Conservation (phyloP, 2,888 invertebrate species). For the Stratiomys singularior region DNA sequence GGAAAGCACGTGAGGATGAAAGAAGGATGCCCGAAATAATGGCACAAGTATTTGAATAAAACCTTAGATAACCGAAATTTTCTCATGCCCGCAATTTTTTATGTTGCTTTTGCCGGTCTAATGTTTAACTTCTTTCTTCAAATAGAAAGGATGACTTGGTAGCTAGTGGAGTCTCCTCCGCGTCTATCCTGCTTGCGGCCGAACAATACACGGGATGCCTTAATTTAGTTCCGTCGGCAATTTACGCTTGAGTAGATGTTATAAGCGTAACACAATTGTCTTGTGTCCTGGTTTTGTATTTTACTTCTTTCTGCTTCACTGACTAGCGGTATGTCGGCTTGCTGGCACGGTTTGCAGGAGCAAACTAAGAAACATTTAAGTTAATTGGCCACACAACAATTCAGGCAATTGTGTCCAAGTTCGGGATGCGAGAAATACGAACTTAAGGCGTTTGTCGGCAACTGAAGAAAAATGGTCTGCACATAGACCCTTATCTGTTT, state of each 20-base stretch:
- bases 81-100: too few relatives aligned
- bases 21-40: neutral
- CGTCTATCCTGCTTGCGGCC: too few relatives aligned
- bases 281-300: slow-evolving; percentile 2
- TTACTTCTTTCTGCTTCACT: neutral
- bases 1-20: neutral
- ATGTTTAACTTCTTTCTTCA: too few relatives aligned
- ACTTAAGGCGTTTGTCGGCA: slow-evolving; percentile 10
- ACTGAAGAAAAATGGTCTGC: neutral
- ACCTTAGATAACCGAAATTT: neutral
- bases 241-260: slow-evolving; percentile 7
- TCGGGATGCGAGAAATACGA: neutral
- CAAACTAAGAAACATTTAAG: slow-evolving; percentile 8
- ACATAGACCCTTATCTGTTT: neutral
- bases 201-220: neutral
- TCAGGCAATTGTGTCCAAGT: neutral
- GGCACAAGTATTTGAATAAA: neutral
- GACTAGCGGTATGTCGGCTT: neutral
- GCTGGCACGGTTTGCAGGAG: neutral
- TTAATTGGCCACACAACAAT: slow-evolving; percentile 7
- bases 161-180: too few relatives aligned
- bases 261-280: slow-evolving; percentile 11
- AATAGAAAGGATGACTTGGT: too few relatives aligned
- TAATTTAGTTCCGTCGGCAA: neutral
- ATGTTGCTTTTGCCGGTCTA: too few relatives aligned